A percentile compares a stretch with the other conserved stretches of the same genome.
These are phyloP conservation scores for Indicator indicator DNA, from an alignment of 2,113 vertebrate species.

Conservation along the genomic window DNA sequence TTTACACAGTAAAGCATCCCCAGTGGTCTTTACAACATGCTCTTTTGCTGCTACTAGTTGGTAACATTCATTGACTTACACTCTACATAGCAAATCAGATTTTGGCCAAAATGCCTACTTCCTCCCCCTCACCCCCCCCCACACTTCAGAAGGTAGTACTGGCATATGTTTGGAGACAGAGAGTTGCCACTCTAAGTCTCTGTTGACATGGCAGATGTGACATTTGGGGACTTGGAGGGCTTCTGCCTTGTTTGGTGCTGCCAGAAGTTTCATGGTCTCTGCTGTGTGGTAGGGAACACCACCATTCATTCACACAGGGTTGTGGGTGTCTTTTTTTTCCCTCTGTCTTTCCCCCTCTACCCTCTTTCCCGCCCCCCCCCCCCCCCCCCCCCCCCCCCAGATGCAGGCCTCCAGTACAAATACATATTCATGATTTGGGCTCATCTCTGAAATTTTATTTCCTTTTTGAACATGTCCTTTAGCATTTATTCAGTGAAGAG, in stretches of 20 bases:
- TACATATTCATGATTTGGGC: constrained; percentile 10
- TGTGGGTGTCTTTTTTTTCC: not conserved
- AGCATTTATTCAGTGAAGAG: constrained; percentile 39
- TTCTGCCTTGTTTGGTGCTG: not conserved
- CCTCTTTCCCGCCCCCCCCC: not conserved
- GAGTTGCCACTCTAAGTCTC: not conserved
- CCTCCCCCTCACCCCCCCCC: accelerated
- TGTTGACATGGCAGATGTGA: not conserved
- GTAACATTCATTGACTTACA: not conserved
- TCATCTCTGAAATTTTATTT: not conserved
- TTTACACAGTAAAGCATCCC: not conserved
- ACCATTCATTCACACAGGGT: not conserved
- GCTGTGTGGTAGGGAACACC: not conserved
- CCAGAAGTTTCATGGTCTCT: not conserved
- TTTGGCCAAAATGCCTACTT: not conserved
- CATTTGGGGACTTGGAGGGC: not conserved
- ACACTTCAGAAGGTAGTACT: not conserved
- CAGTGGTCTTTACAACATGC: not conserved
- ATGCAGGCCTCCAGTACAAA: not conserved
- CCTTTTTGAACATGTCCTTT: constrained; percentile 18
- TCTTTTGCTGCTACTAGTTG: not conserved
- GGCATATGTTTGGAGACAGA: not conserved
- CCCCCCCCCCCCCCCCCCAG: not conserved
- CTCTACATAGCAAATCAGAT: not conserved
- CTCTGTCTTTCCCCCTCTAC: not conserved